phyloP scores from a whole-genome alignment of 1,140 invertebrate genomes.

The Cydia amplana region DNA sequence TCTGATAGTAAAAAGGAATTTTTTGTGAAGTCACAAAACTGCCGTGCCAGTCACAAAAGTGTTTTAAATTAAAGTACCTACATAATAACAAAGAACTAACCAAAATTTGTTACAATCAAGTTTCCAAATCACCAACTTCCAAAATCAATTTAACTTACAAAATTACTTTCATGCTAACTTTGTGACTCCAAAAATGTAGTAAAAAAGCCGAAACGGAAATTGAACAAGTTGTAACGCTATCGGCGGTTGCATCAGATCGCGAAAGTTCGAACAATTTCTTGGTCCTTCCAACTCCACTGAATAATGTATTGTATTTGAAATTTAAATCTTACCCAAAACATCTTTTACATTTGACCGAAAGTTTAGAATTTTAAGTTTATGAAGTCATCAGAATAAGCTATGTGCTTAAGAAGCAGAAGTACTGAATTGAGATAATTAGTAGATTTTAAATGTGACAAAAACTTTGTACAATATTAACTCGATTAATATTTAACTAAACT shows the following conservation, averaged over 20 bases:
- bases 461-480: not conserved
- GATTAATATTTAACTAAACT: not conserved
- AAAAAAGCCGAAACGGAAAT: constrained; percentile 7
- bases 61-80: not conserved
- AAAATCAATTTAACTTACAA: too few relatives aligned
- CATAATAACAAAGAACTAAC: too few relatives aligned
- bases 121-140: too few relatives aligned
- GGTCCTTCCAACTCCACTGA: not conserved
- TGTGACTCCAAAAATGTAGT: not conserved
- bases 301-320: not conserved
- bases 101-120: too few relatives aligned
- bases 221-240: constrained; percentile 15
- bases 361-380: not conserved
- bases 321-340: not conserved
- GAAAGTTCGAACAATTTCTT: constrained; percentile 9
- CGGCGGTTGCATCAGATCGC: constrained; percentile 15
- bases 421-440: too few relatives aligned
- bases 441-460: not conserved
- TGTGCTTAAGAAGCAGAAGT: too few relatives aligned
- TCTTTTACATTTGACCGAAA: not conserved
- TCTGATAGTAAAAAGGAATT: not conserved
- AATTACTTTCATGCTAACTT: not conserved
- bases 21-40: not conserved
- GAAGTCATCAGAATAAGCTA: not conserved
- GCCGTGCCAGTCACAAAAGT: too few relatives aligned